Conservation (phyloP, 2,113 vertebrate species). For the Melanerpes formicivorus region DNA sequence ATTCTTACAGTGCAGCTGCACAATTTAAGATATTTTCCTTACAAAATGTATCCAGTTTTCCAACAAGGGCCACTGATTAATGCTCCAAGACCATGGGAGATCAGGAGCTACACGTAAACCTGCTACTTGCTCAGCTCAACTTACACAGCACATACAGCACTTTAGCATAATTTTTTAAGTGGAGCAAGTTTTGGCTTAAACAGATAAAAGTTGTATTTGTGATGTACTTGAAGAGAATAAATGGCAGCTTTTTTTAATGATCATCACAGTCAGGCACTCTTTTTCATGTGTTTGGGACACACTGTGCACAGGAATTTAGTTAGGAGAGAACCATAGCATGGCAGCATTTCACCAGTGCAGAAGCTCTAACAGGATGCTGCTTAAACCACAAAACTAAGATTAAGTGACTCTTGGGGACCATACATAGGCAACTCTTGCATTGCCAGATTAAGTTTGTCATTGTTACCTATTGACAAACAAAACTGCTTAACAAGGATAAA, state of each 20-base stretch:
- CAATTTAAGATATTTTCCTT: not conserved
- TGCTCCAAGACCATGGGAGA: not conserved
- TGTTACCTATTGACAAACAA: not conserved
- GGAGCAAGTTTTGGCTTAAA: not conserved
- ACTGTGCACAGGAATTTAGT: not conserved
- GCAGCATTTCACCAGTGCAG: not conserved
- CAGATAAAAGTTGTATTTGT: not conserved
- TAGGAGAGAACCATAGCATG: not conserved
- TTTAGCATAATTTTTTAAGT: not conserved
- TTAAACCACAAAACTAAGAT: not conserved
- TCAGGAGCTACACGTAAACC: not conserved
- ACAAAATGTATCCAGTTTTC: not conserved
- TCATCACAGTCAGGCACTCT: not conserved
- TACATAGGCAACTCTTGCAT: fast-evolving
- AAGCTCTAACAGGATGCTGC: not conserved
- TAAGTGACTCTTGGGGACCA: not conserved
- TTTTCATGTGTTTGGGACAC: not conserved
- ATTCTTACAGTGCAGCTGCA: not conserved
- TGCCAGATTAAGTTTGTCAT: not conserved
- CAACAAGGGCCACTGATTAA: fast-evolving
- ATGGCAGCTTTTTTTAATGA: not conserved
- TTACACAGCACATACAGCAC: not conserved
- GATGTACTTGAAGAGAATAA: not conserved
- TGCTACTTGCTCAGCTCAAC: not conserved
- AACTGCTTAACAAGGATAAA: not conserved